Conservation (phyloP, 2,113 vertebrate species). For the Sebastes fasciatus region DNA sequence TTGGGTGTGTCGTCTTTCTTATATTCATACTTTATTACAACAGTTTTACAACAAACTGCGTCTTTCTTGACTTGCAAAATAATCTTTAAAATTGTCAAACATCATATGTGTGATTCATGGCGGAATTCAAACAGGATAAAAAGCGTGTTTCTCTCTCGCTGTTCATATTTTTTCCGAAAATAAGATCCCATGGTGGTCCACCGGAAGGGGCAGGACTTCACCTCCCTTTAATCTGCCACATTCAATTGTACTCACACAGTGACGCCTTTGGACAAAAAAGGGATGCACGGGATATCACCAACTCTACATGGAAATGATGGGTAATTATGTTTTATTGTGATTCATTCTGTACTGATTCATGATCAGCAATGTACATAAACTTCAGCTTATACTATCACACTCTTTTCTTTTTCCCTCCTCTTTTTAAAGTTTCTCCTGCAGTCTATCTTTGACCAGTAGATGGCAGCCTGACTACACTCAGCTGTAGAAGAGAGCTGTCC, state of each 20-base stretch:
- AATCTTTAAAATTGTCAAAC: no score
- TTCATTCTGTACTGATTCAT: slow-evolving; percentile 2
- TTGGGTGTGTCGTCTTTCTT: no score
- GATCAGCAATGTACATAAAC: neutral
- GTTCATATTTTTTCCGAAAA: no score
- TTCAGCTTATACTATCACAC: neutral
- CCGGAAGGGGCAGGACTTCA: no score
- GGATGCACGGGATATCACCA: neutral
- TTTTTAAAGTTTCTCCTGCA: slow-evolving; percentile 20
- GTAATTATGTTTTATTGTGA: neutral
- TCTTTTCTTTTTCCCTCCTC: no score
- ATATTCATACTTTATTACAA: no score
- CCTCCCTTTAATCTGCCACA: neutral
- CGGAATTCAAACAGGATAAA: no score
- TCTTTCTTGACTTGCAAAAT: no score
- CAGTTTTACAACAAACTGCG: no score
- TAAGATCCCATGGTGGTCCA: no score
- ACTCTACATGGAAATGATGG: neutral
- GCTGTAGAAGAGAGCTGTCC: slow-evolving; percentile 36
- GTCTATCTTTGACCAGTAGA: slow-evolving; percentile 62
- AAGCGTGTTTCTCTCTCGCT: no score
- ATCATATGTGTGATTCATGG: no score
- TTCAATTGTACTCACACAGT: neutral
- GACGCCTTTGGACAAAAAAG: neutral
- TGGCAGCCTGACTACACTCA: slow-evolving; percentile 72